Percentiles rank a stretch among this genome's conserved stretches.
Evolutionary conservation across 53 echinoderm and acorn worm species (phyloP).

Genomic region (Henricia sp.): DNA sequence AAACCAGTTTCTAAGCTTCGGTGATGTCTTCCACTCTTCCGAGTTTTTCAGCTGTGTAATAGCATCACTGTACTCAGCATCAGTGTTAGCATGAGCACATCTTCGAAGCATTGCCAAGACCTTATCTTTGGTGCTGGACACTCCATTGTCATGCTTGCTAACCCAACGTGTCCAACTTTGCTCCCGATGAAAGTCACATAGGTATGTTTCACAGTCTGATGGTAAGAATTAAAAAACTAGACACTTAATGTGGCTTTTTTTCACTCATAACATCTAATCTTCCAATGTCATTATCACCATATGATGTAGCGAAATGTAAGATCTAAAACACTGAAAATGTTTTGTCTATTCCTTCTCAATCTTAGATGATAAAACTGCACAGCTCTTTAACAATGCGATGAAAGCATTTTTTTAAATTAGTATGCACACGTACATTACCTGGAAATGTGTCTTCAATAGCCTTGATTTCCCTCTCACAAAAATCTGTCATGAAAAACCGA

Average conservation of each 20-base stretch:
- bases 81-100: constrained; percentile 23
- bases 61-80: background rate
- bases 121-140: background rate
- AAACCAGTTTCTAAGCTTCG: constrained; percentile 3
- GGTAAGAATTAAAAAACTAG: background rate
- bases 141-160: constrained; percentile 42
- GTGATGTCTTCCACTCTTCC: background rate
- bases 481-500: constrained; percentile 42
- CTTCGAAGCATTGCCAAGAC: constrained; percentile 13
- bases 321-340: too few species aligned
- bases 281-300: too few species aligned
- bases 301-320: too few species aligned
- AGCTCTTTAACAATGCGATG: too few species aligned
- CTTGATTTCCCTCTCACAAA: constrained; percentile 35
- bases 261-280: too few species aligned
- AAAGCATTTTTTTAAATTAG: too few species aligned
- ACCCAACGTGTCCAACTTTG: constrained; percentile 56
- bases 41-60: constrained; percentile 1
- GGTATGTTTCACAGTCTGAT: constrained; percentile 10
- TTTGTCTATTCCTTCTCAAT: too few species aligned
- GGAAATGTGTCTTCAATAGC: constrained; percentile 35
- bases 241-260: too few species aligned
- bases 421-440: too few species aligned
- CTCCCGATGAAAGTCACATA: constrained; percentile 57
- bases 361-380: too few species aligned